Conservation (phyloP, 2,888 invertebrate species). For the Nomada fucata region DNA sequence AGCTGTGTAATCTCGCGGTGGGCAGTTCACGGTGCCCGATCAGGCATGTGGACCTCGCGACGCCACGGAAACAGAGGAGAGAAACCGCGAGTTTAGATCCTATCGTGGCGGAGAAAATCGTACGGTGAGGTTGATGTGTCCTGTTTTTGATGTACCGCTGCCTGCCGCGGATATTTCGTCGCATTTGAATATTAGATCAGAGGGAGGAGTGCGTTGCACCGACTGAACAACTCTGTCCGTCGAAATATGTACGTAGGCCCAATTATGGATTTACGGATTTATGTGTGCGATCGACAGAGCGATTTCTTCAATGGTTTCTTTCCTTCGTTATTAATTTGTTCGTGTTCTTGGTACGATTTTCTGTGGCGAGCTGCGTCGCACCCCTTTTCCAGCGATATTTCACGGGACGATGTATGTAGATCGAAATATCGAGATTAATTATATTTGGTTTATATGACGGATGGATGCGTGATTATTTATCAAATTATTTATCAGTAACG, state of each 20-base stretch:
- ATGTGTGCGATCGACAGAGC: background rate
- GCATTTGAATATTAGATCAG: conserved; percentile 19
- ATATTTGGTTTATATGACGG: no score
- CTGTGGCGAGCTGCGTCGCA: no score
- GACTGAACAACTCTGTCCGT: conserved; percentile 10
- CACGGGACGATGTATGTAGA: no score
- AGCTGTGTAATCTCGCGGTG: conserved; percentile 70
- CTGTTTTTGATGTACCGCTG: conserved; percentile 19
- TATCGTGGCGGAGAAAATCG: conserved; percentile 61
- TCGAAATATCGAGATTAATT: no score
- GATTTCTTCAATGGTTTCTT: background rate
- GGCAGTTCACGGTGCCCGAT: conserved; percentile 64
- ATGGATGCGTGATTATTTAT: no score
- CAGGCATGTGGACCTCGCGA: conserved; percentile 43
- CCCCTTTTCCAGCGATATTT: no score
- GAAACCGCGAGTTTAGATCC: conserved; percentile 55
- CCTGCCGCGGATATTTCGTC: background rate
- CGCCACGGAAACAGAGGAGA: conserved; percentile 39
- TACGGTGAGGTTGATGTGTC: conserved; percentile 23
- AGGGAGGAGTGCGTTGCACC: background rate
- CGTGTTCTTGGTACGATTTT: no score
- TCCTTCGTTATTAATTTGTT: background rate
- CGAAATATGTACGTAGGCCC: background rate
- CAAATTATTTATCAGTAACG: no score
- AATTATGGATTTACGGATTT: background rate